Base-by-base conservation (phyloP, 1,140 invertebrate species). In the Scaptomyza montana region DNA sequence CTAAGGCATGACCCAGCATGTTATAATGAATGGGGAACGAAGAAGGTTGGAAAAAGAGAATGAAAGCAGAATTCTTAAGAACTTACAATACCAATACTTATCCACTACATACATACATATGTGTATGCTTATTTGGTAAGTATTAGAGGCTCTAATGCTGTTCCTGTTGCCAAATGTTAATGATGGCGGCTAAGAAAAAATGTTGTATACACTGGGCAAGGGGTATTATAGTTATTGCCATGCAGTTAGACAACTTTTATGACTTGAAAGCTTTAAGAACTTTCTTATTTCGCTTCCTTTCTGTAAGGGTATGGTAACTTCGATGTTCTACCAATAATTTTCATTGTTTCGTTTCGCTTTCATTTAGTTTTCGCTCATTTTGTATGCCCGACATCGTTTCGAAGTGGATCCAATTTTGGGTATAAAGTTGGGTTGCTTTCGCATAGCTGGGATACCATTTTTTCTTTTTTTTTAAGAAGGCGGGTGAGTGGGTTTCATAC, bases 141-240 rank as follows among this genome's bases (percentile, higher is more conserved):
- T 41, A 7, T 12, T 49, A 28, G 12, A 10, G 19, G 19, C 8
- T 12, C 21, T 49, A 9, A 25, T 12, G 9, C 21, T 28, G 10
- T 12, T 49, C 21, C 10, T 25, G 19, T 49, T n/a, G 19, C 10
- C 21, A 9, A 25, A 5, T 62, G 75, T 78, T 78, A 78, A 78
- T 78, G 75, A 56, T 45, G 39, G 12, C 16, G 21, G 1, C 19
- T 19, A 49, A 49, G 25, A 25, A 41, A 41, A 12, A 10, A 2
- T 43, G 2, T 12, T n/a, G 8, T n/a, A 43, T n/a, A 43, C 39
- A 43, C 39, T 43, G 0, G 2, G 6, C 7, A 7, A 9, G 33
- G 8, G 33, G 33, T 36, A 9, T 36, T 9, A 36, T 36, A 9
- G 8, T 36, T 36, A 9, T 9, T 9, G 7, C 33, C 33, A 36